These are phyloP conservation scores for Himantopus leucocephalus DNA, from an alignment of 2,113 vertebrate species.

Conservation along the genomic window DNA sequence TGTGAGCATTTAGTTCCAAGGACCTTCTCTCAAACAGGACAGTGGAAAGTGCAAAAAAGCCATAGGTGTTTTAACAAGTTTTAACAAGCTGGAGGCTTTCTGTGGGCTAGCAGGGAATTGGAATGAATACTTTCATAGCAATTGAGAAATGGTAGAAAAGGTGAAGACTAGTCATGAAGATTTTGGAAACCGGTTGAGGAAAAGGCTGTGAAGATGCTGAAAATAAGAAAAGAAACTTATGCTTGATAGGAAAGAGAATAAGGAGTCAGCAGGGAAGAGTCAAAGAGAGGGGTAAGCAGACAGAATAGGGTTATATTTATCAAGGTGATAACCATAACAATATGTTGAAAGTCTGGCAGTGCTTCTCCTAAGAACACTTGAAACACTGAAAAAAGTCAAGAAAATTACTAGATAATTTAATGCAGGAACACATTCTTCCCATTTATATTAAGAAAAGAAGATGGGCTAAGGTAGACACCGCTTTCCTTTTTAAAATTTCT, in stretches of 20 bases:
- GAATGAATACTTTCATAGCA: not conserved
- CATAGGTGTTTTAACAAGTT: not conserved
- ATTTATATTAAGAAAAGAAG: not conserved
- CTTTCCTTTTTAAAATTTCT: not conserved
- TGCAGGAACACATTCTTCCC: conserved; percentile 2
- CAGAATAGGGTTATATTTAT: conserved; percentile 25
- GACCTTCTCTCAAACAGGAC: not conserved
- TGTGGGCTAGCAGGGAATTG: not conserved
- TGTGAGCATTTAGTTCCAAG: not conserved
- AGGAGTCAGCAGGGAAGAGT: not conserved
- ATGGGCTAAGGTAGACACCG: not conserved
- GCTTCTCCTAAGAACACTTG: not conserved
- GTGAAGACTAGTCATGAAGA: not conserved
- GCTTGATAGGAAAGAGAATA: not conserved
- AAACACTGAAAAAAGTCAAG: conserved; percentile 6
- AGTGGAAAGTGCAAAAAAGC: not conserved
- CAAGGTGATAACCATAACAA: conserved; percentile 48
- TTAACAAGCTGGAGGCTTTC: not conserved
- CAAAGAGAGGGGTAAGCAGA: not conserved
- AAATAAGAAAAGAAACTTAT: not conserved
- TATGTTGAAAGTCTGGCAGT: conserved; percentile 12
- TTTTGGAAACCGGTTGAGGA: not conserved
- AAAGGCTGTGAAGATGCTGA: not conserved
- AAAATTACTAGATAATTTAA: not conserved
- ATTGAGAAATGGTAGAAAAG: not conserved